These are phyloP conservation scores for Daktulosphaira vitifoliae DNA, from an alignment of 1,140 invertebrate species.

Conservation along the genomic window DNA sequence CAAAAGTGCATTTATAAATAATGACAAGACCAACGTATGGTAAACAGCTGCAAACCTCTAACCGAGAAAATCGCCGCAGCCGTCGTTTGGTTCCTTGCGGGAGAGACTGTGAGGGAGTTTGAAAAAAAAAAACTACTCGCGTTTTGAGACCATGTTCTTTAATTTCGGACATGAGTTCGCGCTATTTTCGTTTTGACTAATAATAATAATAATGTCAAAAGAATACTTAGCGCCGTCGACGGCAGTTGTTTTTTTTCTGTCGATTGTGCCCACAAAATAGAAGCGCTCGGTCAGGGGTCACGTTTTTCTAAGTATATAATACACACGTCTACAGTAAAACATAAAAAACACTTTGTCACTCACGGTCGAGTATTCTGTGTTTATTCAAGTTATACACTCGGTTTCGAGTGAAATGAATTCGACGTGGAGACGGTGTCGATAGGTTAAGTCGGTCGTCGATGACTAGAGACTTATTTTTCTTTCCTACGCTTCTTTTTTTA, in stretches of 20 bases:
- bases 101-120: slow-evolving; percentile 13
- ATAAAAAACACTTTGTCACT: background rate
- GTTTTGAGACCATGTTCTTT: too few species aligned
- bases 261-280: background rate
- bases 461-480: too few species aligned
- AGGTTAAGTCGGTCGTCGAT: background rate
- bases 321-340: background rate
- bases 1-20: background rate
- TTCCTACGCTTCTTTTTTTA: background rate
- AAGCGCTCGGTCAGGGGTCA: background rate
- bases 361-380: background rate
- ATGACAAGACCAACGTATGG: background rate
- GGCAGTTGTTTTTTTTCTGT: too few species aligned
- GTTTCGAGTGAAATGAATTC: background rate
- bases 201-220: too few species aligned
- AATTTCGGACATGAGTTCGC: too few species aligned
- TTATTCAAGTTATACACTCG: slow-evolving; percentile 4
- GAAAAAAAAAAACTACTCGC: background rate
- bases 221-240: too few species aligned
- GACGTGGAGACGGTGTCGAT: background rate
- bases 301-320: background rate
- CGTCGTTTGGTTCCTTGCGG: background rate
- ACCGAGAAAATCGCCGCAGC: background rate
- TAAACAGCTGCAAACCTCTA: slow-evolving; percentile 10
- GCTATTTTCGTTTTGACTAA: too few species aligned